Base-by-base conservation (phyloP, 2,888 invertebrate species). In the Tridacna gigas region DNA sequence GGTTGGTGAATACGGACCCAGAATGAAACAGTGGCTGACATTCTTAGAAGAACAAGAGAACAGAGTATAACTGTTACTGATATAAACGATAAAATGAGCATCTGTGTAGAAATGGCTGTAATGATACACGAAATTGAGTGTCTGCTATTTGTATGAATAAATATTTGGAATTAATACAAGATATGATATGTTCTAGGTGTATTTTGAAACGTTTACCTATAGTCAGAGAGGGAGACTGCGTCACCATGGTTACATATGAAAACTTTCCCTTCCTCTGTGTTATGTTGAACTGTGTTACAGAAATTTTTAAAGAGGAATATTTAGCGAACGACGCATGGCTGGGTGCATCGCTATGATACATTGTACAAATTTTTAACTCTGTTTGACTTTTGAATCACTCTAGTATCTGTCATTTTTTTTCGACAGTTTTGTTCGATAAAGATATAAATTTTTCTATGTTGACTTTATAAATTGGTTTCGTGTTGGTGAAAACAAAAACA, bases 161-260 rank as follows among this genome's bases (percentile, higher is more conserved):
- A 56, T 15, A 56, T 56, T 20, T 56, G 56, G 56, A 56, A 56
- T 56, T 56, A 56, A 20, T 56, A 56, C 56, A 56, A 20, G 56
- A 56, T 5, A 4, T 67, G 7, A 73, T 73, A 56, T 56, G 20
- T 26, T 73, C 73, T 20, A 25, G 22, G 51, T 45, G 73, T 48
- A 71, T 71, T 71, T 71, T 51, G 71, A 71, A 71, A 71, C 47
- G 48, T 51, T 71, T 71, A 51, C 71, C 71, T 71, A 51, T 51
- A 71, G 71, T 71, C 71, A 71, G 71, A 48, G 18, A 69, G 37
- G 37, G 37, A 37, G 22, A 51, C 51, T 51, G 71, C 66, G 84
- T 84, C 60, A 71, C 83, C 71, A 77, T 80, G 77, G 80, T 47
- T 69, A 84, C 80, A 48, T 74, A 80, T 61, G 37, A 67, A 78